Conservation (phyloP, 2,113 vertebrate genomes). For the Rhinogobius similis region DNA sequence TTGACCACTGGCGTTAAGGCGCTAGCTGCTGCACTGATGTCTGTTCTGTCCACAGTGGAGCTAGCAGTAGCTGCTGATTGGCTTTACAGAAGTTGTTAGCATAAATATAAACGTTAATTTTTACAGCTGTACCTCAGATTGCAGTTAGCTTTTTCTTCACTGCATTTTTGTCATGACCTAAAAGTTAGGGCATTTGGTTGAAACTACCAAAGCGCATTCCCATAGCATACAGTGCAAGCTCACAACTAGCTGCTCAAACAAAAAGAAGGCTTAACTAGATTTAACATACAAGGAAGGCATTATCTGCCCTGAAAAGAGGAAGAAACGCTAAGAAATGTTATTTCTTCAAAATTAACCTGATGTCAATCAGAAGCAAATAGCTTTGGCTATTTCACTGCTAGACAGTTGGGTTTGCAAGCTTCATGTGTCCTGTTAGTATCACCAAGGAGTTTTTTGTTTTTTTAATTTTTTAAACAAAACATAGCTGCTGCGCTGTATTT, state of each 20-base stretch:
- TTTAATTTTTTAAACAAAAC: constrained; percentile 24
- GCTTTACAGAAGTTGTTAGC: constrained; percentile 29
- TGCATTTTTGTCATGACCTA: constrained; percentile 56
- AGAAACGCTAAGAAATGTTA: background rate
- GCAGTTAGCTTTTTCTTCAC: constrained; percentile 50
- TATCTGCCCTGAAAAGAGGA: constrained; percentile 3
- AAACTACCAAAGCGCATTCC: constrained; percentile 99
- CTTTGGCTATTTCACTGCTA: constrained; percentile 11
- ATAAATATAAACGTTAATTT: constrained; percentile 64
- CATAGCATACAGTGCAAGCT: constrained; percentile 72
- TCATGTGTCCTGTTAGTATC: constrained; percentile 20
- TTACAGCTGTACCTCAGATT: constrained; percentile 77
- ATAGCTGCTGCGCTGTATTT: constrained; percentile 82
- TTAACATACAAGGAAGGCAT: constrained; percentile 5
- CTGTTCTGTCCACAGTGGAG: constrained; percentile 56
- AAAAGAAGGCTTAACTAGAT: constrained; percentile 4
- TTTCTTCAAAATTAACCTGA: constrained; percentile 8
- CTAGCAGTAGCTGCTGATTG: constrained; percentile 59
- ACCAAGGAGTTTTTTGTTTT: constrained; percentile 22
- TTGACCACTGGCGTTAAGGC: constrained; percentile 46
- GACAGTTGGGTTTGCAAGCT: constrained; percentile 33
- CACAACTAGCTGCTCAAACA: constrained; percentile 40
- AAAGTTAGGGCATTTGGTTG: constrained; percentile 93
- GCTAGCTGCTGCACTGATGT: constrained; percentile 66
- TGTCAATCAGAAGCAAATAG: constrained; percentile 16